These are phyloP conservation scores for Bombus turneri DNA, from an alignment of 1,140 invertebrate genomes.

Conservation along the genomic window DNA sequence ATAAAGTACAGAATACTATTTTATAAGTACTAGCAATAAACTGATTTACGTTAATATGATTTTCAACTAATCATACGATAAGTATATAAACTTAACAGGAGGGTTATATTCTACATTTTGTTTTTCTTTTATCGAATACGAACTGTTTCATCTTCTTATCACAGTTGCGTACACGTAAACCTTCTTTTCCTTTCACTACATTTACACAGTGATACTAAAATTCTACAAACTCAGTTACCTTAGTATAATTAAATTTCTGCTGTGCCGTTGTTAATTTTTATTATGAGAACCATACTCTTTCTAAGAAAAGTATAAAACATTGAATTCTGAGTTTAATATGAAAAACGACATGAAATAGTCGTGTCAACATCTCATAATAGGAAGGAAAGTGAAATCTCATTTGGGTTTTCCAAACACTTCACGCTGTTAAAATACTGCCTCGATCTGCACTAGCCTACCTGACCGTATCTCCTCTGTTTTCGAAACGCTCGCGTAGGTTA, in stretches of 20 bases:
- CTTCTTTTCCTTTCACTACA: not conserved
- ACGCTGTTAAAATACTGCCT: not conserved
- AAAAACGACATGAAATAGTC: not conserved
- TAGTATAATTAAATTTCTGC: not conserved
- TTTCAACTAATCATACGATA: not conserved
- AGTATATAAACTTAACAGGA: not conserved
- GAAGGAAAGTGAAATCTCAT: not conserved
- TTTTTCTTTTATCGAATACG: not conserved
- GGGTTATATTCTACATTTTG: not conserved
- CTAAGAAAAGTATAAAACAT: no score
- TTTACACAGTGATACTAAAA: not conserved
- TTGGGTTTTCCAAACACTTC: not conserved
- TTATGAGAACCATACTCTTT: not conserved
- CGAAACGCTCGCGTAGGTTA: constrained; percentile 50
- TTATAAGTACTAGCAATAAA: not conserved
- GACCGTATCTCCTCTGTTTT: constrained; percentile 62
- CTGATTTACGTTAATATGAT: not conserved
- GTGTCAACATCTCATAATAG: no score
- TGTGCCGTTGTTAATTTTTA: not conserved
- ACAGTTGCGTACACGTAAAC: no score
- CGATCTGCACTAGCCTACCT: not conserved
- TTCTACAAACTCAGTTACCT: not conserved
- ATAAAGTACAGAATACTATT: not conserved
- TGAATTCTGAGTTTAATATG: not conserved
- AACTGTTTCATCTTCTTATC: not conserved